Evolutionary conservation across 2,797 vertebrate species (phyloP).

Genomic region (Lagodon rhomboides): DNA sequence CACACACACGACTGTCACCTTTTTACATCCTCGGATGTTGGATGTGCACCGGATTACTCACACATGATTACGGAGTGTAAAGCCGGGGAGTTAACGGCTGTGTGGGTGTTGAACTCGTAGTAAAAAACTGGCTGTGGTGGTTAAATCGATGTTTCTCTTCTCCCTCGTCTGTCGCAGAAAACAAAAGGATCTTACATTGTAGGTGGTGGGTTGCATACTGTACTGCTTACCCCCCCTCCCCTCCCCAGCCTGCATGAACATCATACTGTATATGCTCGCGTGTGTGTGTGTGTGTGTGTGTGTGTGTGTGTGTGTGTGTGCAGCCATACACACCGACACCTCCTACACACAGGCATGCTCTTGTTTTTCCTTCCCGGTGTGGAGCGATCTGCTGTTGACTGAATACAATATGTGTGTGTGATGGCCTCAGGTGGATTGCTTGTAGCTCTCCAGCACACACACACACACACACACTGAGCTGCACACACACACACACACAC

Average conservation of each 20-base stretch:
- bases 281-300: neutral
- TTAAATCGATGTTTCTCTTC: conserved; percentile 62
- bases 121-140: conserved; percentile 14
- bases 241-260: conserved; percentile 54
- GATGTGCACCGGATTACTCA: neutral
- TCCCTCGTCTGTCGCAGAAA: conserved; percentile 71
- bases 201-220: conserved; percentile 81
- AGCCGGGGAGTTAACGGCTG: conserved; percentile 13
- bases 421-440: conserved; percentile 62
- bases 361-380: conserved; percentile 6
- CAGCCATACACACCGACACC: conserved; percentile 17
- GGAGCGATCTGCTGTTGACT: conserved; percentile 31
- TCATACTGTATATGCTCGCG: neutral
- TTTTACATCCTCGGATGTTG: conserved; percentile 18
- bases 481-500: conserved; percentile 14
- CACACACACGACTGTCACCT: neutral
- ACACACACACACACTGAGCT: conserved; percentile 1
- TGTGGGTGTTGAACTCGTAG: conserved; percentile 23
- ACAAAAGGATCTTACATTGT: conserved; percentile 86
- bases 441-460: conserved; percentile 38
- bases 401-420: conserved; percentile 25
- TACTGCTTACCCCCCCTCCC: conserved; percentile 45
- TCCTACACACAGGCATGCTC: conserved; percentile 49
- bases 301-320: conserved; percentile 31
- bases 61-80: conserved; percentile 17